Conservation (phyloP, 2,888 invertebrate species). For the Choreutis nemorana region DNA sequence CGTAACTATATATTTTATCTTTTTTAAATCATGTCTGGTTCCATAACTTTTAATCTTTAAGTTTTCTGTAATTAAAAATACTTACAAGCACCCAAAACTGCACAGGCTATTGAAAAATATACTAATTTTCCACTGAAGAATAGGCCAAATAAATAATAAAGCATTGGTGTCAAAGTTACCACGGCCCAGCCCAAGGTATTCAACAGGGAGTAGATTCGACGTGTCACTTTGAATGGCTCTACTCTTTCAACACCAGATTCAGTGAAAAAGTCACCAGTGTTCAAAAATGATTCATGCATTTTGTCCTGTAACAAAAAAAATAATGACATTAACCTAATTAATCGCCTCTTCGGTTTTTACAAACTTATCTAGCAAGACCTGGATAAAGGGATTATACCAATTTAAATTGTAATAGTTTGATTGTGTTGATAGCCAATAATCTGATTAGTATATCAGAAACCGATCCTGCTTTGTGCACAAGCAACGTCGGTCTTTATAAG, state of each 20-base stretch:
- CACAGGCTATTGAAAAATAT: constrained; percentile 73
- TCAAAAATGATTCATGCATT: constrained; percentile 75
- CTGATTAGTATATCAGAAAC: too few relatives aligned
- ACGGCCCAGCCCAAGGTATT: constrained; percentile 78
- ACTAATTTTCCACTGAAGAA: constrained; percentile 77
- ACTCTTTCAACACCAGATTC: constrained; percentile 75
- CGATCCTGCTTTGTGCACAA: too few relatives aligned
- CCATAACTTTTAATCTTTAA: not conserved
- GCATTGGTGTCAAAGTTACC: constrained; percentile 73
- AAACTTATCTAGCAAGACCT: too few relatives aligned
- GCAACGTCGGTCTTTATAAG: too few relatives aligned
- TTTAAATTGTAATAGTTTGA: too few relatives aligned
- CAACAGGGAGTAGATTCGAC: constrained; percentile 72
- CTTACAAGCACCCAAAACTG: constrained; percentile 81
- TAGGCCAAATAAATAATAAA: constrained; percentile 72
- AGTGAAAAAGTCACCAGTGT: constrained; percentile 81
- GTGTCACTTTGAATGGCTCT: constrained; percentile 63
- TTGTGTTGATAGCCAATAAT: too few relatives aligned
- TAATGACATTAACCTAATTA: too few relatives aligned
- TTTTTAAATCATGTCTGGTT: too few relatives aligned
- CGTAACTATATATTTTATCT: too few relatives aligned
- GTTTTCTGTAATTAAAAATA: constrained; percentile 27
- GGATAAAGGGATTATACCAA: too few relatives aligned
- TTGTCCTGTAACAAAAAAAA: constrained; percentile 65
- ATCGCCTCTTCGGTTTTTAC: too few relatives aligned